Percentiles rank a stretch among this genome's conserved stretches.
Conservation (phyloP, 2,797 vertebrate species). For the Halcyon leucocephala region DNA sequence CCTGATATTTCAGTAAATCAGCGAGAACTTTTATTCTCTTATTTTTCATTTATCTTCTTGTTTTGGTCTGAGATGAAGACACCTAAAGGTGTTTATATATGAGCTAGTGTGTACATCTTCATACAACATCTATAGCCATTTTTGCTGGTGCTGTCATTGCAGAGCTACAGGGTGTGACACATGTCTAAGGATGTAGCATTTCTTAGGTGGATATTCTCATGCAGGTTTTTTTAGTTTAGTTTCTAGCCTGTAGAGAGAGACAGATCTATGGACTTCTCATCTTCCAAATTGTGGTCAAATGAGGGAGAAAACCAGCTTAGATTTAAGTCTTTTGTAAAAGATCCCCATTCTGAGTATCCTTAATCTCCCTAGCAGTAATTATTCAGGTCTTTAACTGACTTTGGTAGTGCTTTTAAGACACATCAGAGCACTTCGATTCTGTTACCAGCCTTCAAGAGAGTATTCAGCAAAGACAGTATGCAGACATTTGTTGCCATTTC, state of each 20-base stretch:
- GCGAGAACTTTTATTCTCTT: background rate
- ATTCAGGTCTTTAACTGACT: background rate
- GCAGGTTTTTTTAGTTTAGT: background rate
- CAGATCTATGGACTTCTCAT: background rate
- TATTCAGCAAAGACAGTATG: background rate
- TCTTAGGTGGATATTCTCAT: background rate
- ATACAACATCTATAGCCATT: background rate
- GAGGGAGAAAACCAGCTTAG: background rate
- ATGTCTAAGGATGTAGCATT: background rate
- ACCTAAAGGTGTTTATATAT: background rate
- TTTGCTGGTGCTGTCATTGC: background rate
- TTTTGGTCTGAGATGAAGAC: background rate
- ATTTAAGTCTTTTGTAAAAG: background rate
- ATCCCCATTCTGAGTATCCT: background rate
- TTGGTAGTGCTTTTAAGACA: background rate
- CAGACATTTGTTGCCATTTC: background rate
- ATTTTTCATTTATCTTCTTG: background rate
- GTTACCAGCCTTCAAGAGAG: background rate
- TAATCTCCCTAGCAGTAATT: background rate
- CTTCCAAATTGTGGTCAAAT: background rate
- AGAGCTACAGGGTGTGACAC: background rate
- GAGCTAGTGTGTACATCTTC: fast-evolving
- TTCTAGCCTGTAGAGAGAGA: background rate
- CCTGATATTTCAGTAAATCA: background rate
- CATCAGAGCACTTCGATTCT: background rate